Conservation (phyloP, 2,113 vertebrate species). For the human region DNA sequence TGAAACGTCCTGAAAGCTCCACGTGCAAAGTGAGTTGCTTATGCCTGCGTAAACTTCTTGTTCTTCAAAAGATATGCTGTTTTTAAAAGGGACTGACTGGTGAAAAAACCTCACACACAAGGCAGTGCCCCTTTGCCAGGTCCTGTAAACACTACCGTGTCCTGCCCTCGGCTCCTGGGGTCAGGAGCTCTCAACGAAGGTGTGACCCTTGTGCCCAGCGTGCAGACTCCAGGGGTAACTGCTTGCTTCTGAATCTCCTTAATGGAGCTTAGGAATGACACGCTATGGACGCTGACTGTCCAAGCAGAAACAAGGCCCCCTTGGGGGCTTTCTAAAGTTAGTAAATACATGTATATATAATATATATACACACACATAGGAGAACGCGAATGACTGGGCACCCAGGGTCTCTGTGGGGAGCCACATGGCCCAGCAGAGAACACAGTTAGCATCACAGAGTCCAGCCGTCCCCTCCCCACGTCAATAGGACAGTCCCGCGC, state of each 20-base stretch:
- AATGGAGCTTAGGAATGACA: no score
- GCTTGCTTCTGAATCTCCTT: no score
- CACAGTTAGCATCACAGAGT: rapidly evolving
- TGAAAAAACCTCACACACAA: background rate
- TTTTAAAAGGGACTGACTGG: background rate
- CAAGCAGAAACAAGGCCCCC: no score
- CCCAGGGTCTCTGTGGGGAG: background rate
- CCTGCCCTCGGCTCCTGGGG: background rate
- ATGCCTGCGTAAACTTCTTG: no score
- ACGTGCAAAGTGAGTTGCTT: background rate
- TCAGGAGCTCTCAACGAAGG: background rate
- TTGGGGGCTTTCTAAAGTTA: background rate
- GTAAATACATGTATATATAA: background rate
- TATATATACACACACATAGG: background rate
- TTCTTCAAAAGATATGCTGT: background rate
- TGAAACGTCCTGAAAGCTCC: background rate
- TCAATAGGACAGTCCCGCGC: background rate
- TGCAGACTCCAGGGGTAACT: rapidly evolving
- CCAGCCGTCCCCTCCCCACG: background rate
- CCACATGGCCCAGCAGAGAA: rapidly evolving
- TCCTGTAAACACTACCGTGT: rapidly evolving
- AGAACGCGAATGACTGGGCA: background rate
- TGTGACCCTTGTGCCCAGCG: rapidly evolving
- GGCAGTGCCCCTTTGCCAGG: background rate
- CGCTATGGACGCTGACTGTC: rapidly evolving